Evolutionary conservation across 1,140 invertebrate species (phyloP).

Genomic region (Psilanteris sp.): DNA sequence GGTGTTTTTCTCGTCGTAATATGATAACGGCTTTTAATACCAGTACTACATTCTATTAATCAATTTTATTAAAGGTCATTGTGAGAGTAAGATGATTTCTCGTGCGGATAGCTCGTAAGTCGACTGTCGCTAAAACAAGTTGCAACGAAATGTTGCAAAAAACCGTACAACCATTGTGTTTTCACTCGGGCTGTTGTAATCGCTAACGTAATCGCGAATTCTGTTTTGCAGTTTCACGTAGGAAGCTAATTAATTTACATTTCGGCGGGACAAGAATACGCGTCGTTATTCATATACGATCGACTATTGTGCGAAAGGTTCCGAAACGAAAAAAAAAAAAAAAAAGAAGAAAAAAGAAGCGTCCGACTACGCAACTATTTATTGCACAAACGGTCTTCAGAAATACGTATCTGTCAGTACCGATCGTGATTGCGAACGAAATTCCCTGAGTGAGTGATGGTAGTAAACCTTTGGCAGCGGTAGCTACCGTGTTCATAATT

Average conservation of each 20-base stretch:
- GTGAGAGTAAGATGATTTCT: slow-evolving; percentile 11
- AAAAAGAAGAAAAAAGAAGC: background rate
- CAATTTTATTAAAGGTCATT: slow-evolving; percentile 59
- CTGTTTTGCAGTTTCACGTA: slow-evolving; percentile 7
- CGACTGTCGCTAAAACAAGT: too few relatives aligned
- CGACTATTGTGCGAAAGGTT: slow-evolving; percentile 6
- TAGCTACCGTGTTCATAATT: slow-evolving; percentile 57
- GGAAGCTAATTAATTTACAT: slow-evolving; percentile 42
- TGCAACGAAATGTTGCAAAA: too few relatives aligned
- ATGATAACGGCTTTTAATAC: slow-evolving; percentile 60
- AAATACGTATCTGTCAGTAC: slow-evolving; percentile 35
- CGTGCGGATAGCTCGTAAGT: too few relatives aligned
- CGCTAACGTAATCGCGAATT: slow-evolving; percentile 20
- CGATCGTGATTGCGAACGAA: slow-evolving; percentile 38
- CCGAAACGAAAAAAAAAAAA: too few relatives aligned
- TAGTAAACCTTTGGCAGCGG: slow-evolving; percentile 32
- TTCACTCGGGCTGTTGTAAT: slow-evolving; percentile 2
- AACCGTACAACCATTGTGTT: too few relatives aligned
- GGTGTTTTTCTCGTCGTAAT: slow-evolving; percentile 25
- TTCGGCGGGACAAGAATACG: background rate
- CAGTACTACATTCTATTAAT: slow-evolving; percentile 47
- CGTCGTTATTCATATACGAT: slow-evolving; percentile 21
- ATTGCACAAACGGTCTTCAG: slow-evolving; percentile 30
- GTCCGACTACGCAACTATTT: slow-evolving; percentile 8
- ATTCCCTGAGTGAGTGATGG: slow-evolving; percentile 49